Evolutionary conservation across 2,888 invertebrate species (phyloP), one percentile per base, ranked within the genome.

Genomic region (Argyra leucocephala): DNA sequence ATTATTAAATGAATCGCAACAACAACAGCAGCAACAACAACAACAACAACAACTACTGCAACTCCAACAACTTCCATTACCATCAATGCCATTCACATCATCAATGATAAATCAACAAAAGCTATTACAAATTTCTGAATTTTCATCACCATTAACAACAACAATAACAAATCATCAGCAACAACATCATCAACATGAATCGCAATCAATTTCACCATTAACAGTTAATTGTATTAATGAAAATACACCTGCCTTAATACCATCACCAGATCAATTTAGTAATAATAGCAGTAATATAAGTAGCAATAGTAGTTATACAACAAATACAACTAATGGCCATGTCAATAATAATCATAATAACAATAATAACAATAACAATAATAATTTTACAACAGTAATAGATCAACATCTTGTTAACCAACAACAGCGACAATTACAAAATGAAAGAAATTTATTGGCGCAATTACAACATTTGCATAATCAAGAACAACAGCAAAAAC

Each of bases 211-310:
- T 61, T 61, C 61, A 61, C 61, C 61, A 15, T 48, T 48, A 15
- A 48, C 48, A 5, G n/a, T 48, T 24, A 61, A 61, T 61, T 26
- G 24, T 24, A 61, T 61, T 24, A 26, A 10, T 61, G 31, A 24
- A 26, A 24, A 26, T 64, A 58, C 68, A 68, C 68, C 68, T 68
- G 68, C 66, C 61, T 64, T 62, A 63, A 66, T 65, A 61, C 64
- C 65, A 61, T 60, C 64, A 36, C 63, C 66, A 22, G 62, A 64
- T 6, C 59, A 37, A 26, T 59, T 23, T 9, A 62, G 24, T 21
- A 61, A 18, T 21, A 12, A 61, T 3, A 61, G 61, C 31, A 61
- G 21, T 58, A 22, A 12, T 22, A 58, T 22, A 6, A 58, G 63
- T 23, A 59, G 61, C 48, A 63, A 48, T 62, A 65, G 64, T 37